Base-by-base conservation (phyloP, 2,888 invertebrate species). In the Argynnis bischoffii region DNA sequence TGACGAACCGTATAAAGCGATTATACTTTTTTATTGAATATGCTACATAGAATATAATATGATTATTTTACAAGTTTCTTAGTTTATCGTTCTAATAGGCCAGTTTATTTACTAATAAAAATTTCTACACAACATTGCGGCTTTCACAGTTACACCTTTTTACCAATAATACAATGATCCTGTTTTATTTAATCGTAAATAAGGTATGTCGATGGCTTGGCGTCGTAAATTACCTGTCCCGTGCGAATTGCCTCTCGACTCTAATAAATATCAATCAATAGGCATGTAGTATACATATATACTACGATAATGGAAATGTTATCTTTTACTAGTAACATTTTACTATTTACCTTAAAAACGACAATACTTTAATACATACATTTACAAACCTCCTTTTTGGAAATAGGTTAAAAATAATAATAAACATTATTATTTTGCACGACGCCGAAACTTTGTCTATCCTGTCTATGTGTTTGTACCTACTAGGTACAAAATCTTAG, bases 161-260 rank as follows among this genome's bases (percentile, higher is more conserved):
- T 81, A 81, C 82, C 80, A 81, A 81, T 80, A 80, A 81, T 74
- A 80, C 81, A 84, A 81, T 84, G 81, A 83, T 82, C 81, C 83
- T 84, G 83, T 85, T 87, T 87, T 87, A 87, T 87, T 87, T 86
- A 84, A 84, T 82, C 83, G 85, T 85, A 86, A 88, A 85, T 84
- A 87, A 84, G 82, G 79, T 77, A 66, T 81, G 81, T 78, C 81
- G 79, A 75, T 77, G 76, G 76, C 74, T 73, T 73, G 64, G 73
- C 77, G 77, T 72, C 81, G 82, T 87, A 87, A 85, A 88, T 87
- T 85, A 82, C 79, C 75, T 70, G 78, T 80, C 82, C 82, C 86
- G 73, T 73, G 86, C 79, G 85, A 79, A 82, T 84, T 80, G 82
- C 83, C 79, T 80, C 79, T 72, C 76, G 76, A 74, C 78, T 78